A percentile compares a stretch with the other conserved stretches of the same genome.
phyloP scores from a whole-genome alignment of 2,113 vertebrate species.

The cat (Felis catus) region F.catus_Fca126_mat1.0 CM031421.1:29601001-29601500 shows the following conservation, averaged over 20 bases:
- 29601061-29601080: accelerated
- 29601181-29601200: neutral
- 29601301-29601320: neutral
- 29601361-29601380: constrained; percentile 15
- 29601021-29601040: neutral
- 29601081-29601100: neutral
- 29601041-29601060: neutral
- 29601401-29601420: constrained; percentile 40
- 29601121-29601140: neutral
- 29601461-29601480: constrained; percentile 43
- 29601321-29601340: neutral
- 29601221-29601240: neutral
- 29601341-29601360: neutral
- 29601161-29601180: neutral
- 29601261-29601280: too few species aligned
- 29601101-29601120: neutral
- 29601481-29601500: constrained; percentile 42
- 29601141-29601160: neutral
- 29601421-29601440: constrained; percentile 44
- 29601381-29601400: neutral
- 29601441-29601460: constrained; percentile 65
- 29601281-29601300: neutral
- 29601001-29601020: neutral
- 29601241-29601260: neutral
- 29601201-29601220: neutral